phyloP scores from a whole-genome alignment of 35 echinoderm and acorn worm genomes.

The Apostichopus californicus region DNA sequence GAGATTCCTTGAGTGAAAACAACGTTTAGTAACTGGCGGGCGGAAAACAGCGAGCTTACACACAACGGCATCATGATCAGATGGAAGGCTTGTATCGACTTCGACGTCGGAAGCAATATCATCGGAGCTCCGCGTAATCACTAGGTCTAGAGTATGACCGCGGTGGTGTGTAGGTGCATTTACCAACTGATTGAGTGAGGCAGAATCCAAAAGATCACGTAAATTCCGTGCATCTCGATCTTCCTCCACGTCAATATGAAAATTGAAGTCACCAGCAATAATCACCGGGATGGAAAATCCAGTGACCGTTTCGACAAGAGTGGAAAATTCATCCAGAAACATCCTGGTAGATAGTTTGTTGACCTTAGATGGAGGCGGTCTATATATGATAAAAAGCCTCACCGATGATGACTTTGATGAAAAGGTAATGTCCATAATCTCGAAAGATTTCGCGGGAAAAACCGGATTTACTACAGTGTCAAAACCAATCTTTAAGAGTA shows the following conservation, averaged over 20 bases:
- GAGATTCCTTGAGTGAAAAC: too few species aligned
- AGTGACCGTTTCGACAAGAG: constrained; percentile 22
- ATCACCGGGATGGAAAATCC: constrained; percentile 1
- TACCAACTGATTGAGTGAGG: too few species aligned
- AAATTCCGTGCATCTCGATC: background rate
- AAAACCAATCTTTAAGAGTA: background rate
- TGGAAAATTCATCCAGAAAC: constrained; percentile 45
- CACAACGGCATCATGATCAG: too few species aligned
- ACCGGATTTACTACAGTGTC: background rate
- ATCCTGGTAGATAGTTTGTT: constrained; percentile 58
- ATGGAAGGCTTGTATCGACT: too few species aligned
- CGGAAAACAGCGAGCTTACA: too few species aligned
- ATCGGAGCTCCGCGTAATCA: too few species aligned
- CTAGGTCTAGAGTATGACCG: too few species aligned
- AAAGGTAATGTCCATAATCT: constrained; percentile 50
- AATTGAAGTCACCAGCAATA: constrained; percentile 12
- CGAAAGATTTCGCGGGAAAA: constrained; percentile 35
- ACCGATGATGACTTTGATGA: constrained; percentile 42
- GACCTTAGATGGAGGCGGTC: constrained; percentile 39
- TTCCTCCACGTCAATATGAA: background rate
- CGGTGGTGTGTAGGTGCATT: too few species aligned
- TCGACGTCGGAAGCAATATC: too few species aligned
- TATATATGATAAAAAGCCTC: constrained; percentile 31
- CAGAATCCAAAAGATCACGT: too few species aligned
- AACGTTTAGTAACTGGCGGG: too few species aligned